Conservation (phyloP, 2,113 vertebrate species). For the Notothenia rossii region DNA sequence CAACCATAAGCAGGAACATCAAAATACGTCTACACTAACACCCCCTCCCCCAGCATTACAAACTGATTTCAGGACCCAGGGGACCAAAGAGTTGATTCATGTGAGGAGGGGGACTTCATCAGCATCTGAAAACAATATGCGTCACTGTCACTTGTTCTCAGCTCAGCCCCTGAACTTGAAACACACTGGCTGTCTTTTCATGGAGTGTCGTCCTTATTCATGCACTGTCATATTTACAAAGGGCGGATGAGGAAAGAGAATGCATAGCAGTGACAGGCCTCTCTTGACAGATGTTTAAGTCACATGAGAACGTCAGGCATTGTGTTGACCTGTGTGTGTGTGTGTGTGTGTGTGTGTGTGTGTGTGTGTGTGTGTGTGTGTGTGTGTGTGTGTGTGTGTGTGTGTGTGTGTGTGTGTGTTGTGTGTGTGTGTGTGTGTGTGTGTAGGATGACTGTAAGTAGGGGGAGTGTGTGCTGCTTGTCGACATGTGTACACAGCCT, state of each 20-base stretch:
- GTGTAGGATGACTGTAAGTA: slow-evolving; percentile 1
- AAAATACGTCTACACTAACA: slow-evolving; percentile 23
- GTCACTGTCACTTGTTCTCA: slow-evolving; percentile 64
- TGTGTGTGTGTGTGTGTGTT: slow-evolving; percentile 14
- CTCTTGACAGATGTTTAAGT: slow-evolving; percentile 30
- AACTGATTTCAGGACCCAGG: background rate
- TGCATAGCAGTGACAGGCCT: slow-evolving; percentile 47
- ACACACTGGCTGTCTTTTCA: slow-evolving; percentile 52
- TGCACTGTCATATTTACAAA: slow-evolving; percentile 59
- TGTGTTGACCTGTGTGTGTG: slow-evolving; percentile 4
- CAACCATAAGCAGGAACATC: slow-evolving; percentile 28
- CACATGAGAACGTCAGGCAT: slow-evolving; percentile 14
- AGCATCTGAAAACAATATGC: slow-evolving; percentile 50
- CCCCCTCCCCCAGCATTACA: background rate
- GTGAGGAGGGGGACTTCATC: slow-evolving; percentile 44
- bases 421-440: slow-evolving; percentile 14
- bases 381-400: slow-evolving; percentile 3
- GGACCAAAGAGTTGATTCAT: slow-evolving; percentile 22
- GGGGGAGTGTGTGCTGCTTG: slow-evolving; percentile 38
- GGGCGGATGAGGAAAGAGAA: slow-evolving; percentile 54
- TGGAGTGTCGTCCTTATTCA: slow-evolving; percentile 59
- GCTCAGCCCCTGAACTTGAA: slow-evolving; percentile 51
- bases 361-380: slow-evolving; percentile 17
- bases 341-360: background rate
- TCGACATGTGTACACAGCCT: slow-evolving; percentile 84